phyloP scores from a whole-genome alignment of 1,140 invertebrate genomes.

The Hypsibius dujardini region DNA sequence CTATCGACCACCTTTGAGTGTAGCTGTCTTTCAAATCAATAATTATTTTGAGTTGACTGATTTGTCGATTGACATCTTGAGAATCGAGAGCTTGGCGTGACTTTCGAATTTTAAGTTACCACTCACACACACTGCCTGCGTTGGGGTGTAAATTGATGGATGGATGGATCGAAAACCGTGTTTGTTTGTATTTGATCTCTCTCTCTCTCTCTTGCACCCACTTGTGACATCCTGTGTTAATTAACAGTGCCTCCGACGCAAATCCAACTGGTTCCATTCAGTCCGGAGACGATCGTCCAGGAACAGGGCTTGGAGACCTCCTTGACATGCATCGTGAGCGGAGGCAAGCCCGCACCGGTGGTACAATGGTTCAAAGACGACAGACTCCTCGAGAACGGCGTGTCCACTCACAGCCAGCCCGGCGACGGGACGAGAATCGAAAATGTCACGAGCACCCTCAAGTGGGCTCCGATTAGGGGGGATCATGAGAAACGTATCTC shows the following conservation, averaged over 20 bases:
- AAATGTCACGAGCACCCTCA: slow-evolving; percentile 14
- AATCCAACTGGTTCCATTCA: slow-evolving; percentile 2
- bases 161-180: too few species aligned
- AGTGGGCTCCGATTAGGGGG: slow-evolving; percentile 15
- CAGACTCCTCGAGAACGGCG: background rate
- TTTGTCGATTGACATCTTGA: too few species aligned
- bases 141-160: too few species aligned
- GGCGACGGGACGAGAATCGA: background rate
- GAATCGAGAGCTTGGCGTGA: too few species aligned
- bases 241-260: background rate
- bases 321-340: background rate
- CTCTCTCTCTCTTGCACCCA: background rate
- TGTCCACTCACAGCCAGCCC: background rate
- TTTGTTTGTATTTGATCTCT: too few species aligned
- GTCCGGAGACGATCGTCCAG: slow-evolving; percentile 1
- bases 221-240: slow-evolving; percentile 17
- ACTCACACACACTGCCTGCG: too few species aligned
- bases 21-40: too few species aligned
- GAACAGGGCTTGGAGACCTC: slow-evolving; percentile 1
- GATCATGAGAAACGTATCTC: slow-evolving; percentile 10
- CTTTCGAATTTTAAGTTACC: too few species aligned
- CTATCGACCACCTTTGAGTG: too few species aligned
- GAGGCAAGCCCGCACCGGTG: slow-evolving; percentile 12
- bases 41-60: too few species aligned
- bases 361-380: slow-evolving; percentile 4